phyloP scores from a whole-genome alignment of 2,888 invertebrate species.

The Scaeva pyrastri region DNA sequence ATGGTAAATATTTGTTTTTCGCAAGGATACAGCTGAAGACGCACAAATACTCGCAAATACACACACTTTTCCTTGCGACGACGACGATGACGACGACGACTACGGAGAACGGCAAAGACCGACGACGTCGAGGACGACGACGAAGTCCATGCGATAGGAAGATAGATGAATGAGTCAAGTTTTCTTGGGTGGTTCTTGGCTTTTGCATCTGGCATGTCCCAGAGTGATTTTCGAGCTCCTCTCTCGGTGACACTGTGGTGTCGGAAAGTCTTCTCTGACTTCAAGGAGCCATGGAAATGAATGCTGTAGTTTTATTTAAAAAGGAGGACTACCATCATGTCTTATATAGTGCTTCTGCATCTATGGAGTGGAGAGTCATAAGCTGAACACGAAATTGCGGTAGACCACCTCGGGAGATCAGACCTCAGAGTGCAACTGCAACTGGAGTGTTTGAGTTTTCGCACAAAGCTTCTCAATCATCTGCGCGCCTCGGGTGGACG shows the following conservation, averaged over 20 bases:
- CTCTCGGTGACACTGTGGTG: constrained; percentile 7
- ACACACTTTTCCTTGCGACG: background rate
- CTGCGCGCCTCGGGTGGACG: constrained; percentile 66
- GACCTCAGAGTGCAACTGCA: no score
- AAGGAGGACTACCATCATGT: background rate
- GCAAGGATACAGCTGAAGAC: constrained; percentile 61
- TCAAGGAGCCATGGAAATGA: constrained; percentile 60
- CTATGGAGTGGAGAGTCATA: background rate
- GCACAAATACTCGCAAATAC: constrained; percentile 48
- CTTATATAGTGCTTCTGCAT: background rate
- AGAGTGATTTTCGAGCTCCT: constrained; percentile 7
- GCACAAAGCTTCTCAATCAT: constrained; percentile 73
- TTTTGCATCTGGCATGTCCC: constrained; percentile 42
- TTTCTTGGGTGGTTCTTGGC: constrained; percentile 40
- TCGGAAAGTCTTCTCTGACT: constrained; percentile 6
- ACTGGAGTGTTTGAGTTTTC: constrained; percentile 70
- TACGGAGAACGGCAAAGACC: no score
- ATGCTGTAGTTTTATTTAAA: constrained; percentile 50
- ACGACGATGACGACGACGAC: no score
- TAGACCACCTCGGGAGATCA: constrained; percentile 65
- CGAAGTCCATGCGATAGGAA: background rate
- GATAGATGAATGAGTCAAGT: background rate
- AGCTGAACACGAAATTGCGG: constrained; percentile 55
- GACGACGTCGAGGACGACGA: no score
- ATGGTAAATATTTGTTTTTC: constrained; percentile 69